Evolutionary conservation across 2,888 invertebrate species (phyloP).

Genomic region (Arge pagana): DNA sequence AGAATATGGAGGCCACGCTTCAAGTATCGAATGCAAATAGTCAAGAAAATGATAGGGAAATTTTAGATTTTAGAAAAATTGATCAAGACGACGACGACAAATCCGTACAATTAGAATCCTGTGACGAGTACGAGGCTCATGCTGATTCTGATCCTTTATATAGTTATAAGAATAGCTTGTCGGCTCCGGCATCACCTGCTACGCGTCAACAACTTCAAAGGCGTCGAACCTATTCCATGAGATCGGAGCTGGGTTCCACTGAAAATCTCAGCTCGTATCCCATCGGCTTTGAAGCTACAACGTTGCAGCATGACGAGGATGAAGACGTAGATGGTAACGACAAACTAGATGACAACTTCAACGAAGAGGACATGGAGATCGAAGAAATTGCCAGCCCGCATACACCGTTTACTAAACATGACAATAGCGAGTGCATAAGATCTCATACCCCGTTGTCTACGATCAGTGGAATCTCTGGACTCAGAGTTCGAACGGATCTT

Average conservation of each 20-base stretch:
- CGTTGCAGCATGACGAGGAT: conserved; percentile 45
- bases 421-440: conserved; percentile 35
- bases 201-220: conserved; percentile 33
- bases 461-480: conserved; percentile 45
- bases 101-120: conserved; percentile 3
- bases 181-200: conserved; percentile 48
- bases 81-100: not conserved
- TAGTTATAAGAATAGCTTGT: conserved; percentile 48
- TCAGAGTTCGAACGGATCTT: conserved; percentile 48
- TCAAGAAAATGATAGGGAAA: conserved; percentile 28
- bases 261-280: conserved; percentile 49
- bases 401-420: conserved; percentile 42
- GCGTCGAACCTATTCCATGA: conserved; percentile 39
- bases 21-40: conserved; percentile 20
- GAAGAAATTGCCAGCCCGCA: conserved; percentile 48
- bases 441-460: conserved; percentile 48
- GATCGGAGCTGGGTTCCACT: conserved; percentile 46
- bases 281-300: conserved; percentile 42
- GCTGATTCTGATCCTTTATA: conserved; percentile 36
- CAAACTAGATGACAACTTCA: conserved; percentile 58
- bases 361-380: conserved; percentile 56
- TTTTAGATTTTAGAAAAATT: not conserved
- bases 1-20: conserved; percentile 24
- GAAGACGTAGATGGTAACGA: conserved; percentile 53
- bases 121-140: conserved; percentile 25